These are phyloP conservation scores for Pollachius pollachius DNA, from an alignment of 2,113 vertebrate species.

Conservation along the genomic window DNA sequence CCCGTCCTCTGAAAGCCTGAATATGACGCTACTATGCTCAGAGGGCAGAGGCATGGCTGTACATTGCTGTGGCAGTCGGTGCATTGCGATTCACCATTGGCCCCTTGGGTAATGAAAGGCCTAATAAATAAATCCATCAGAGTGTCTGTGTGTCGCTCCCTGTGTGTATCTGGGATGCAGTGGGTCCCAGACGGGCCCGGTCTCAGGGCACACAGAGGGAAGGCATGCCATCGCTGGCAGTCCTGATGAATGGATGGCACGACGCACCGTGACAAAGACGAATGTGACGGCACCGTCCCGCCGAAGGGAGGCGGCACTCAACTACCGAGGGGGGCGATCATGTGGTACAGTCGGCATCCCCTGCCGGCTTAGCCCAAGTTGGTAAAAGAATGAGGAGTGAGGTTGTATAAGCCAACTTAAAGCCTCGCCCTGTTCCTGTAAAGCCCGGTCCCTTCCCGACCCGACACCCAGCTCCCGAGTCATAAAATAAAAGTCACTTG, in stretches of 20 bases:
- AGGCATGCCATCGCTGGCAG: constrained; percentile 73
- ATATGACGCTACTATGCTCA: constrained; percentile 37
- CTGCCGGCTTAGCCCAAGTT: constrained; percentile 43
- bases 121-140: constrained; percentile 81
- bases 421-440: constrained; percentile 3
- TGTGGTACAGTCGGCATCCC: constrained; percentile 53
- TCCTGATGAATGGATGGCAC: constrained; percentile 79
- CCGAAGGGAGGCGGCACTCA: constrained; percentile 67
- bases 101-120: constrained; percentile 75
- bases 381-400: constrained; percentile 14
- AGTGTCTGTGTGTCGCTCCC: constrained; percentile 67
- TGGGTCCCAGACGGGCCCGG: constrained; percentile 69
- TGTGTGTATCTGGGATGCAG: constrained; percentile 74
- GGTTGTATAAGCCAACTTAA: constrained; percentile 15
- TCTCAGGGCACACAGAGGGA: constrained; percentile 72
- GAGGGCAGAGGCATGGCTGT: constrained; percentile 57
- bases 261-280: constrained; percentile 78
- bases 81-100: constrained; percentile 72
- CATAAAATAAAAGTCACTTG: constrained; percentile 2
- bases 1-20: constrained; percentile 50
- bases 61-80: constrained; percentile 61
- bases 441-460: neutral
- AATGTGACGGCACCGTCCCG: constrained; percentile 75
- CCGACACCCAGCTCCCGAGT: constrained; percentile 5
- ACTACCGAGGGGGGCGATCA: constrained; percentile 60